phyloP scores from a whole-genome alignment of 2,888 invertebrate species.

The Fragum fragum region DNA sequence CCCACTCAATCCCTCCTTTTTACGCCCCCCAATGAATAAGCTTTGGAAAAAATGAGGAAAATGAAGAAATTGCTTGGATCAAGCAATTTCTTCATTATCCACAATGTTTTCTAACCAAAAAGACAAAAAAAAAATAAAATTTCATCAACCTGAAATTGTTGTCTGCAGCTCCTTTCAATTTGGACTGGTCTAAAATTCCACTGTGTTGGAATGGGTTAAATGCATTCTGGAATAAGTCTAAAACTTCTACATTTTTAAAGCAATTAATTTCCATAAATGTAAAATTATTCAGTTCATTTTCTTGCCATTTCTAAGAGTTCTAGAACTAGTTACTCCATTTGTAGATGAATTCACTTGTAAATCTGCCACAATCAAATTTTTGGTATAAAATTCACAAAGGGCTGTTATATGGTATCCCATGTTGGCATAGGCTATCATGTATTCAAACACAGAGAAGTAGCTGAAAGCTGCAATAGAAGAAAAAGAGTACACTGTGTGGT shows the following conservation, averaged over 20 bases:
- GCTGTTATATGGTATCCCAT: slow-evolving; percentile 97
- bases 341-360: slow-evolving; percentile 10
- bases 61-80: not conserved
- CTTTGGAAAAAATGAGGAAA: no score
- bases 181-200: no score
- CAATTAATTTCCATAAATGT: no score
- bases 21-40: no score
- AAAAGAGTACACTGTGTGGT: no score
- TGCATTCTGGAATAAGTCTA: no score
- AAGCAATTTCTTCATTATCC: slow-evolving; percentile 3
- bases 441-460: slow-evolving; percentile 97
- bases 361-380: slow-evolving; percentile 61
- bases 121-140: no score
- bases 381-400: slow-evolving; percentile 91
- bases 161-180: no score
- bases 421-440: slow-evolving; percentile 95
- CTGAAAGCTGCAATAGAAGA: slow-evolving; percentile 92
- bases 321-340: slow-evolving; percentile 1
- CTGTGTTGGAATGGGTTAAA: no score
- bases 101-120: slow-evolving; percentile 21
- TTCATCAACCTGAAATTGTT: no score
- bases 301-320: slow-evolving; percentile 1
- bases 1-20: no score
- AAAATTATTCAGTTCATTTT: not conserved
- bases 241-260: no score